phyloP scores from a whole-genome alignment of 2,113 vertebrate species.

The Narcine bancroftii region DNA sequence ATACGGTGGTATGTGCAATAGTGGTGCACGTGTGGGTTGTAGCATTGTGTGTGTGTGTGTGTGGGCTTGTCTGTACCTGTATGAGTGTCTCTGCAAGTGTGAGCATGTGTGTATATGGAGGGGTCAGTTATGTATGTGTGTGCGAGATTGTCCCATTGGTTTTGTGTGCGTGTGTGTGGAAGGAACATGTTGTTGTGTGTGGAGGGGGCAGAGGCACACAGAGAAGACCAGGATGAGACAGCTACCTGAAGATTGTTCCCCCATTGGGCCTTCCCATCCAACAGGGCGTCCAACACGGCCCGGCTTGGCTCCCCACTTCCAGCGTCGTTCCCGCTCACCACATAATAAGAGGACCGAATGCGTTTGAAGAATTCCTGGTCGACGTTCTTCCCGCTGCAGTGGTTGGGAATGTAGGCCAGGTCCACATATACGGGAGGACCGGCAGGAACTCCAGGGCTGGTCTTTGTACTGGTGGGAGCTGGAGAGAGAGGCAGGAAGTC shows the following conservation, averaged over 20 bases:
- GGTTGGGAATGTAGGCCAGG: slow-evolving; percentile 94
- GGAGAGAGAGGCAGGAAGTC: slow-evolving; percentile 41
- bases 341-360: slow-evolving; percentile 85
- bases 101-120: too few species aligned
- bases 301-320: slow-evolving; percentile 80
- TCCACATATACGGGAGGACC: slow-evolving; percentile 86
- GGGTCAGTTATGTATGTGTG: too few species aligned
- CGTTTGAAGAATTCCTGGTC: slow-evolving; percentile 92
- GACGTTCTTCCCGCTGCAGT: slow-evolving; percentile 92
- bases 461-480: slow-evolving; percentile 57
- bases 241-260: slow-evolving; percentile 90
- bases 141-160: too few species aligned
- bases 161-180: too few species aligned
- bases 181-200: too few species aligned
- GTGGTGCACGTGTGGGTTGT: too few species aligned
- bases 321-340: slow-evolving; percentile 88
- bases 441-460: slow-evolving; percentile 51
- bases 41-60: too few species aligned
- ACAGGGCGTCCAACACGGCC: slow-evolving; percentile 76
- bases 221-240: not conserved
- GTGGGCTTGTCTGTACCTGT: too few species aligned
- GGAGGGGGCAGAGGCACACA: too few species aligned
- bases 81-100: too few species aligned
- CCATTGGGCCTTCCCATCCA: slow-evolving; percentile 96
- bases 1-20: too few species aligned